Base-by-base conservation (phyloP, 2,113 vertebrate species). In the Lipophrys pholis region DNA sequence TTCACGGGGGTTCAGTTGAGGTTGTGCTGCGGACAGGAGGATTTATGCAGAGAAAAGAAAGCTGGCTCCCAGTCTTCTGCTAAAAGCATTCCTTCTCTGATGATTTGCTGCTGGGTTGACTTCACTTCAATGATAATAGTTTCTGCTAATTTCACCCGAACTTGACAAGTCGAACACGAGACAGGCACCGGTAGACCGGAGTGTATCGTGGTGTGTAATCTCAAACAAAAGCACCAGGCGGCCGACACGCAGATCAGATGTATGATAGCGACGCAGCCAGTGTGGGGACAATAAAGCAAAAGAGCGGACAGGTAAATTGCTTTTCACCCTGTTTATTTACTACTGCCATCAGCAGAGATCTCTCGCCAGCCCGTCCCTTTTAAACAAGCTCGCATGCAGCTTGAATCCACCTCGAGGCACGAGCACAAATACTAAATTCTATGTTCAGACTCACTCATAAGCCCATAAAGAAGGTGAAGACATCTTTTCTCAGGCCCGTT, bases 91-190 rank as follows among this genome's bases (percentile, higher is more conserved):
- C 58, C 52, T 64, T 52, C 49, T 60, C 30, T 15, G 10, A 69
- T 42, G 58, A 58, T 57, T 42, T 60, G 63, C 61, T 66, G 39
- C 61, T 62, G 21, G 14, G 36, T n/a, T 67, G 11, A 73, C 70
- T 52, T 49, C 56, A 55, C 58, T 80, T 80, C 57, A 50, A 3
- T 10, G 8, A 39, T 70, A 67, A 85, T 69, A 80, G 71, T 65
- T 66, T 48, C 41, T 16, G 54, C 41, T 78, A 77, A 87, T 83
- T 82, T 74, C 64, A 75, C 49, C 30, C n/a, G 5, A 51, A n/a
- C n/a, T 49, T 63, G 41, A 69, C 49, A 49, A 64, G 42, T 46
- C 49, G 5, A 41, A 61, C 57, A 57, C 11, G 49, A 38, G 51
- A 1, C 14, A 15, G 9, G 11, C 17, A 64, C 30, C 2, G 21